Evolutionary conservation across 2,888 invertebrate genomes (phyloP), one percentile per base, ranked within the genome.

Genomic region (Acheta domesticus): DNA sequence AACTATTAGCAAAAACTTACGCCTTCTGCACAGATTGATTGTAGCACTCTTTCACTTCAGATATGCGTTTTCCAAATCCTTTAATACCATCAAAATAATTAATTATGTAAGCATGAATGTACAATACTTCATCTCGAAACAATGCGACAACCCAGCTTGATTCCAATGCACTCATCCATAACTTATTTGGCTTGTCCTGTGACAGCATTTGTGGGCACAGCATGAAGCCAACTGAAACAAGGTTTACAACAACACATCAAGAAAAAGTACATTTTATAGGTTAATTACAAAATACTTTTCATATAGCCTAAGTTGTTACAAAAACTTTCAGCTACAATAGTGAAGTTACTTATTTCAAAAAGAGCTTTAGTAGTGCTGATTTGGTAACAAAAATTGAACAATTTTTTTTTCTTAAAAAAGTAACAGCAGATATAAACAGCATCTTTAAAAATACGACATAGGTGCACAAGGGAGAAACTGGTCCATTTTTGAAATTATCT

Each of bases 101-200:
- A 85, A 95, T 95, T 81, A 99, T 93, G 85, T 97, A 98, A 76
- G 95, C 92, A 88, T 99, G 99, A 83, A 97, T 96, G 85, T 96
- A 94, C 76, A 99, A 91, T 0, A 98, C 97, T 89, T 99, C 99
- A 89, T 99, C 99, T 62, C 99, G 90, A 86, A 98, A 99, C 48
- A 99, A 88, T 8, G 97, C 94, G 77, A 97, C 90, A 1, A 98
- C 96, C 95, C 99, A 97, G 49, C 96, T 94, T 11, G 95, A 96
- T 85, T 98, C 96, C 78, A 99, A 88, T 1, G 98, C 96, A 83
- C 93, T 93, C 12, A 94, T 91, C 96, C 98, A 99, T 87, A 99
- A 92, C 86, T 93, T 94, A 85, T 94, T 94, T 5, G 94, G 93
- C 83, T 93, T 93, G 74, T 93, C 94, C 84, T 95, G 94, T 77